A percentile compares a stretch with the other conserved stretches of the same genome.
phyloP scores from a whole-genome alignment of 2,888 invertebrate genomes.

The Spodoptera exigua region DNA sequence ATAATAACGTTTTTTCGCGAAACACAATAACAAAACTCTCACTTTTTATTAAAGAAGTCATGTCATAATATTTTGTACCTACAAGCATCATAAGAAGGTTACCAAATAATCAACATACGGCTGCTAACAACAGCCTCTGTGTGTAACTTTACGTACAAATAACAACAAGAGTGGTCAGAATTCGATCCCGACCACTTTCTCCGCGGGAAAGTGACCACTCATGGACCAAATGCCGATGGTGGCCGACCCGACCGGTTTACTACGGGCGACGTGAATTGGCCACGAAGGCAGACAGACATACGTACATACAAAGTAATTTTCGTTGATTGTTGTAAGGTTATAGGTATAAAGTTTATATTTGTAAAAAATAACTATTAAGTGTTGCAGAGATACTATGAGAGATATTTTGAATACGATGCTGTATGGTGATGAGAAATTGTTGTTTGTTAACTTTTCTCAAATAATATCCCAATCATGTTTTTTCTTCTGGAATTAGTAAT shows the following conservation, averaged over 20 bases:
- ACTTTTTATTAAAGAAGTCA: conserved; percentile 18
- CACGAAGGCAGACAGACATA: conserved; percentile 2
- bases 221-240: conserved; percentile 67
- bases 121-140: conserved; percentile 58
- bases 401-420: too few species aligned
- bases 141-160: conserved; percentile 68
- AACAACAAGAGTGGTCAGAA: conserved; percentile 71
- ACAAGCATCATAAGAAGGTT: conserved; percentile 25
- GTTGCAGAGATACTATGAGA: too few species aligned
- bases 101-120: conserved; percentile 43
- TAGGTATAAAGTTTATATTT: too few species aligned
- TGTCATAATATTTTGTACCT: conserved; percentile 31
- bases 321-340: too few species aligned
- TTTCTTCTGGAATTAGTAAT: too few species aligned
- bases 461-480: too few species aligned
- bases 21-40: not conserved
- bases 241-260: conserved; percentile 63
- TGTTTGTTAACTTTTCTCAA: too few species aligned
- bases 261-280: conserved; percentile 61
- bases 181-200: conserved; percentile 80
- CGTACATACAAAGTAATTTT: too few species aligned
- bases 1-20: too few species aligned
- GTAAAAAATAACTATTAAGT: too few species aligned
- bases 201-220: conserved; percentile 86
- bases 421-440: too few species aligned